These are phyloP conservation scores for Heterodera filipjevi DNA, from an alignment of 2,888 invertebrate genomes.

Conservation along the genomic window DNA sequence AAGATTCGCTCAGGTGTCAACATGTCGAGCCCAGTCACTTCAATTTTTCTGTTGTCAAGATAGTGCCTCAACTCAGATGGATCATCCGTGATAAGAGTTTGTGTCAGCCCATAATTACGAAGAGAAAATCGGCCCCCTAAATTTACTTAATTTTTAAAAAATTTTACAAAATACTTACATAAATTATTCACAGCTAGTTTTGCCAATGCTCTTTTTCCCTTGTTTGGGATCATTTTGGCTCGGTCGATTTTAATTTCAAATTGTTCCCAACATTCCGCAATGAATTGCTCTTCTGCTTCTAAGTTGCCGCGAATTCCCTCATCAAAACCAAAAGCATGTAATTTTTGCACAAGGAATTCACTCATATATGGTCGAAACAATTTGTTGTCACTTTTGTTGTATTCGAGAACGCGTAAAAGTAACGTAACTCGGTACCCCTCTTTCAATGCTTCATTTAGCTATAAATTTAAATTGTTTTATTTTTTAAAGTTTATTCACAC, in stretches of 20 bases:
- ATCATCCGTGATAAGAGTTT: conserved; percentile 1
- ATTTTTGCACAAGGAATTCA: background rate
- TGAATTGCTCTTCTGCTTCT: background rate
- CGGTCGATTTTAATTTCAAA: background rate
- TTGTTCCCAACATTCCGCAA: background rate
- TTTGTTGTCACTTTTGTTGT: background rate
- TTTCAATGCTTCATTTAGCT: background rate
- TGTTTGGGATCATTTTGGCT: background rate
- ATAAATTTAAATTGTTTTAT: background rate
- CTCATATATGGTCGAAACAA: background rate
- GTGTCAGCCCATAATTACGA: conserved; percentile 12
- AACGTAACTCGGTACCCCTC: background rate
- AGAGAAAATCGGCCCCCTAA: conserved; percentile 26
- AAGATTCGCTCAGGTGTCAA: conserved; percentile 8
- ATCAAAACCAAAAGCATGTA: background rate
- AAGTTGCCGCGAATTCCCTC: background rate
- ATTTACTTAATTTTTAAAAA: background rate
- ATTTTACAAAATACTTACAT: background rate
- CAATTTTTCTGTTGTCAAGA: conserved; percentile 9
- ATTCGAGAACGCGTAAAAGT: background rate
- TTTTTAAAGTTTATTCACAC: no score
- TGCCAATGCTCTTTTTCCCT: background rate
- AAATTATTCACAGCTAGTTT: background rate
- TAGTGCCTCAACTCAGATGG: background rate
- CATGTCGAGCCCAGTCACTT: conserved; percentile 9